Base-by-base conservation (phyloP, 2,888 invertebrate genomes). In the Oscheius onirici region DNA sequence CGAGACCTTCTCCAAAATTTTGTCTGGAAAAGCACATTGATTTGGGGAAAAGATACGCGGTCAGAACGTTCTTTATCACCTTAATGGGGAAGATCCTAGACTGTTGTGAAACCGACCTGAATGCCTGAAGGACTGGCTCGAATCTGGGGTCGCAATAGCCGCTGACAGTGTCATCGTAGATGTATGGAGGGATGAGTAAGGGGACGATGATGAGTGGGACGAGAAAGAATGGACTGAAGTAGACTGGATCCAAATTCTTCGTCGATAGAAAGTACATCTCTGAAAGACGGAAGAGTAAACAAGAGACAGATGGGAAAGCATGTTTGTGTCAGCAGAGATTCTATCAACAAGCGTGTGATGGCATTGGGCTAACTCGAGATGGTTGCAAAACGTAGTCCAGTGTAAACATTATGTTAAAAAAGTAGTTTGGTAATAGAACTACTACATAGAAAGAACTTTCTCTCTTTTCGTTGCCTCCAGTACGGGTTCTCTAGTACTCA, bases 1-100 rank as follows among this genome's bases (percentile, higher is more conserved):
- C 89, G 11, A 84, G 69, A 1, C 88, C 87, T 69, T 78, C 83
- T 5, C 83, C 83, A 28, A 89, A 83, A 73, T 88, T 88, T 11
- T 83, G 69, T 73, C 89, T 89, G 70, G n/a, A 85, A 69, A n/a
- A 55, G 8, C 1, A 46, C 46, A 58, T 15, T 40, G n/a, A 10
- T 40, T n/a, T 3, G 54, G n/a, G n/a, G 26, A 24, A 26, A 3
- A 3, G 34, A 26, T 28, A 55, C 15, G n/a, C n/a, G 34, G 54
- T 26, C 54, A 26, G 22, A 15, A 22, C 11, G 54, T 55, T 26
- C 54, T 55, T 26, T 55, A 49, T 49, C 49, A 0, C 34, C 34
- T n/a, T 34, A 34, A 3, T 46, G n/a, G 8, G 3, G n/a, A 11
- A 10, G 46, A 5, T 46, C 46, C n/a, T 17, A 20, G 52, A 52